Evolutionary conservation across 2,888 invertebrate genomes (phyloP), one percentile per base, ranked within the genome.

Genomic region (Tinea semifulvella): DNA sequence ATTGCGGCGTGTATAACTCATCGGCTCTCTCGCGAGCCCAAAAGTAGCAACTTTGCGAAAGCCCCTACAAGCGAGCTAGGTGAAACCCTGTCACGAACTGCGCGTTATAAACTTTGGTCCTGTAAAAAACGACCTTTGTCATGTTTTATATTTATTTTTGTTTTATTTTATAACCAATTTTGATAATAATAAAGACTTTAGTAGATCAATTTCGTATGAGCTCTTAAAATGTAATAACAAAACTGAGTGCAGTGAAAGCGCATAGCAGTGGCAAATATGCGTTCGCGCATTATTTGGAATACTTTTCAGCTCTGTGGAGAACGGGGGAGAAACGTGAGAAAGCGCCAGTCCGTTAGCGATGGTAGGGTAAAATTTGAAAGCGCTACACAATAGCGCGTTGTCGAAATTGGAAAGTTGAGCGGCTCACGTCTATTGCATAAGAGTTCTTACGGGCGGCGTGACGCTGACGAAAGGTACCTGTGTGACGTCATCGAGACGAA

Each of bases 321-420:
- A 63, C 62, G 64, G 66, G 65, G 66, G 70, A 70, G 74, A 75
- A 74, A 70, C 69, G 68, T 61, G 74, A 68, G 76, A 77, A 76
- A 80, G 77, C 71, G 74, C 69, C 64, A 60, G 59, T 63, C 59
- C 63, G 61, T 67, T 57, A 63, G 68, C 70, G 68, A 69, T 64
- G 68, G 73, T 68, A 67, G 62, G 70, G 73, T 72, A 72, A 71
- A 79, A 77, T 80, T 77, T 79, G 79, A 79, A 80, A 80, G 79
- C 80, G 79, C 77, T 65, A 75, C 69, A 79, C 79, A 80, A 79
- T 79, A 72, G 77, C 71, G 68, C 71, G 77, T 79, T 79, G 80
- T 77, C 77, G 79, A 79, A 80, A 79, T 80, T 79, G 79, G 79
- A 79, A 79, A 79, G 79, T 79, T 68, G 76, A 76, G 73, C 63